A percentile compares a stretch with the other conserved stretches of the same genome.
phyloP scores from a whole-genome alignment of 2,113 vertebrate genomes.

The Fregata magnificens region DNA sequence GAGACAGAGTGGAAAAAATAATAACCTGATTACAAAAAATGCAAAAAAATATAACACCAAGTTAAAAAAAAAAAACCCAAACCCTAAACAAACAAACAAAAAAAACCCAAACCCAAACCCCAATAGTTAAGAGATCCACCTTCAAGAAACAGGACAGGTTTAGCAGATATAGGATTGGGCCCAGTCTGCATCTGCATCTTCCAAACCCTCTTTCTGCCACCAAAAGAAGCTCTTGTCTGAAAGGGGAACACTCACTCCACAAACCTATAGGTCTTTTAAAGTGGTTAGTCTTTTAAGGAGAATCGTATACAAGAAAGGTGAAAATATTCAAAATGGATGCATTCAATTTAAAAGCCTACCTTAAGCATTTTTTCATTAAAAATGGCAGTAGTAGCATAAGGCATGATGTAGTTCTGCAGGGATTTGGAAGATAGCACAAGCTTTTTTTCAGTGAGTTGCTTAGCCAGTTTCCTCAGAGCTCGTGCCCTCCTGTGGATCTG shows the following conservation, averaged over 20 bases:
- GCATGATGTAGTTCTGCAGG: conserved; percentile 95
- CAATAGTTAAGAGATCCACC: not conserved
- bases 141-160: not conserved
- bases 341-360: conserved; percentile 70
- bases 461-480: conserved; percentile 90
- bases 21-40: not conserved
- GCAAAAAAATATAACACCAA: not conserved
- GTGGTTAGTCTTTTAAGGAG: not conserved
- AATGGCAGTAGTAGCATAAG: conserved; percentile 88
- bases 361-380: conserved; percentile 91
- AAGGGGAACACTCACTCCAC: not conserved
- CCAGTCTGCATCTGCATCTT: not conserved
- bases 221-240: not conserved
- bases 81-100: not conserved
- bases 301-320: not conserved
- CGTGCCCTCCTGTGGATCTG: conserved; percentile 93
- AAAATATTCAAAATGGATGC: not conserved
- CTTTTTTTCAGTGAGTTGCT: conserved; percentile 85
- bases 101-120: not conserved
- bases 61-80: not conserved
- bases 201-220: not conserved
- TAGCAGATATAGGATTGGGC: not conserved
- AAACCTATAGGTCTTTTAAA: not conserved
- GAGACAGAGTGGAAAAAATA: not conserved
- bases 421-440: conserved; percentile 84